Base-by-base conservation (phyloP, 2,113 vertebrate species). In the Lynx canadensis region DNA sequence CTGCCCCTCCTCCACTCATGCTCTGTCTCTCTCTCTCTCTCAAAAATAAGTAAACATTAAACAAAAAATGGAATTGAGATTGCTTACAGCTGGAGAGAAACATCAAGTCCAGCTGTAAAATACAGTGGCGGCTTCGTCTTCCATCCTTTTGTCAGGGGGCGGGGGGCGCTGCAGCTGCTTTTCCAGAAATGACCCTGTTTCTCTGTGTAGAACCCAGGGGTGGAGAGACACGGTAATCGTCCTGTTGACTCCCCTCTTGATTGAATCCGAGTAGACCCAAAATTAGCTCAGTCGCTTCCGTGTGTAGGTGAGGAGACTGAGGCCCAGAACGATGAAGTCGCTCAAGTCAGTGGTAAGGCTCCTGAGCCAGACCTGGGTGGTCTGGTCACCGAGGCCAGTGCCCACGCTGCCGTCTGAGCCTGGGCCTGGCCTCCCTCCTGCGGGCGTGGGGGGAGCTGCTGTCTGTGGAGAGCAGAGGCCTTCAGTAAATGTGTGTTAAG, bases 391-490 rank as follows among this genome's bases (percentile, higher is more conserved):
- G 38, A 25, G 23, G 31, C 50, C 18, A 3, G 25, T 0, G 7
- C 31, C 25, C 0, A 3, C 1, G 15, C 12, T n/a, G 3, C 16
- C 0, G 3, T 76, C 73, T 1, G 3, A 45, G 41, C 73, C 73
- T 5, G 41, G 36, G 21, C 25, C 57, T 1, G 48, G n/a, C 4
- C 3, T 38, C 45, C 18, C 15, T 14, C 4, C 14, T 1, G 13
- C 11, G 3, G 36, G 21, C 21, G 0, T 18, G 7, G 84, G 16
- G 13, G 29, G 7, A 6, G 19, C 2, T 7, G 29, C 33, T 36
- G 12, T 50, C 29, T 12, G 0, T 3, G 27, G 15, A 55, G 36
- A 48, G 19, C 45, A 15, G 0, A 45, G 36, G 18, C 48, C 55
- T n/a, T 48, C n/a, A 76, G 7, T 86, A 60, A 60, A 19, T 27